These are phyloP conservation scores for Cyrtonyx montezumae DNA, from an alignment of 2,113 vertebrate species.

Conservation along the genomic window DNA sequence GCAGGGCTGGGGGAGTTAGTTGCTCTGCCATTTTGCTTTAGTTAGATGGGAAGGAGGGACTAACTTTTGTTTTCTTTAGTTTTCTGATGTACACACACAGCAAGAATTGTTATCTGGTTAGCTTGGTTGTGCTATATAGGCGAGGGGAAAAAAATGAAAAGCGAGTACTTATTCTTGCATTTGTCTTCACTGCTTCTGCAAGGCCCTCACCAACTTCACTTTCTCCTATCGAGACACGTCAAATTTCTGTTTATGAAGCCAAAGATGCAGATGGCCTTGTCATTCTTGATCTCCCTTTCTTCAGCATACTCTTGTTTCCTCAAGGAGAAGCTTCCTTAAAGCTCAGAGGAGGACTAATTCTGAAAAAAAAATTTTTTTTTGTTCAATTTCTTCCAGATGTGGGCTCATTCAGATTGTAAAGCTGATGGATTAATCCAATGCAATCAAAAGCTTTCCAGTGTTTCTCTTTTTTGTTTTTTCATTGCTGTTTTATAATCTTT, in stretches of 20 bases:
- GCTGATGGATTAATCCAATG: not conserved
- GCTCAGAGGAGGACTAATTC: not conserved
- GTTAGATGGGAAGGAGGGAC: not conserved
- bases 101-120: not conserved
- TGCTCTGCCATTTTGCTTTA: not conserved
- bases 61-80: not conserved
- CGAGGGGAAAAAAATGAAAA: not conserved
- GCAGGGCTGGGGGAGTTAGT: not conserved
- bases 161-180: not conserved
- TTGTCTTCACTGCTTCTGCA: not conserved
- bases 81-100: fast-evolving
- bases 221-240: not conserved
- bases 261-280: not conserved
- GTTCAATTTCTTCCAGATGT: slow-evolving; percentile 30
- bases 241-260: not conserved
- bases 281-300: not conserved
- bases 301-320: not conserved
- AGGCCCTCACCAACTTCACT: not conserved
- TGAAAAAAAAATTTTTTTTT: not conserved
- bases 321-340: not conserved
- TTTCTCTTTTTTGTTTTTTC: not conserved
- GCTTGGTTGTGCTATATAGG: not conserved
- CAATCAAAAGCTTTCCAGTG: slow-evolving; percentile 8
- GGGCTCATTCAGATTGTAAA: slow-evolving; percentile 1
- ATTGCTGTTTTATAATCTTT: not conserved